phyloP scores from a whole-genome alignment of 2,113 vertebrate species.

The Pygoscelis adeliae region DNA sequence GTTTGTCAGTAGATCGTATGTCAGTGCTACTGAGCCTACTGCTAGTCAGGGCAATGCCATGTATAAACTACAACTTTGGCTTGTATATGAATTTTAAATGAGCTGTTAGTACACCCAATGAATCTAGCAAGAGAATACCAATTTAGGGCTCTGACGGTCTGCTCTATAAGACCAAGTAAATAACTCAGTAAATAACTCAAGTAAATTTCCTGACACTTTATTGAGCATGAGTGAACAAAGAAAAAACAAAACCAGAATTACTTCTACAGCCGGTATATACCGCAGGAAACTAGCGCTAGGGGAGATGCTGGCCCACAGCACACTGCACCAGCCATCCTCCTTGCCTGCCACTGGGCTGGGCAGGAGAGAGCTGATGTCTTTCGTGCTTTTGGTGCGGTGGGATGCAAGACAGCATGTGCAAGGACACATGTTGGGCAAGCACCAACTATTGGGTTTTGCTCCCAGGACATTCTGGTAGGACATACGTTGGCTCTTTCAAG shows the following conservation, averaged over 20 bases:
- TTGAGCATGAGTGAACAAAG: background rate
- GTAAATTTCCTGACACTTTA: background rate
- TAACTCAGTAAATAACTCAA: conserved; percentile 8
- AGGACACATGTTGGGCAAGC: background rate
- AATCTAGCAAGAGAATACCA: background rate
- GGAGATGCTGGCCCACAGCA: background rate
- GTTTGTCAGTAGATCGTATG: background rate
- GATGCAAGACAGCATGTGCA: background rate
- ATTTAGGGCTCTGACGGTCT: background rate
- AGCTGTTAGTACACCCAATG: background rate
- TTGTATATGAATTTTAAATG: background rate
- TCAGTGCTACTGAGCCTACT: background rate
- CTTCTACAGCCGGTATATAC: background rate
- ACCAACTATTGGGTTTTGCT: background rate
- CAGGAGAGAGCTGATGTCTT: background rate
- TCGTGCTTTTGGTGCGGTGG: background rate
- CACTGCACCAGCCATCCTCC: background rate
- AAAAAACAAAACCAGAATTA: background rate
- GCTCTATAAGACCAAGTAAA: background rate
- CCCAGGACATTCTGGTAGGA: background rate
- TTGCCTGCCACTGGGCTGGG: accelerated
- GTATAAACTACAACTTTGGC: background rate
- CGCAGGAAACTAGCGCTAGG: background rate
- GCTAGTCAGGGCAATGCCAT: background rate
- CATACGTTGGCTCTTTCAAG: background rate